Base-by-base conservation (phyloP, 1,140 invertebrate genomes). In the Daktulosphaira vitifoliae region DNA sequence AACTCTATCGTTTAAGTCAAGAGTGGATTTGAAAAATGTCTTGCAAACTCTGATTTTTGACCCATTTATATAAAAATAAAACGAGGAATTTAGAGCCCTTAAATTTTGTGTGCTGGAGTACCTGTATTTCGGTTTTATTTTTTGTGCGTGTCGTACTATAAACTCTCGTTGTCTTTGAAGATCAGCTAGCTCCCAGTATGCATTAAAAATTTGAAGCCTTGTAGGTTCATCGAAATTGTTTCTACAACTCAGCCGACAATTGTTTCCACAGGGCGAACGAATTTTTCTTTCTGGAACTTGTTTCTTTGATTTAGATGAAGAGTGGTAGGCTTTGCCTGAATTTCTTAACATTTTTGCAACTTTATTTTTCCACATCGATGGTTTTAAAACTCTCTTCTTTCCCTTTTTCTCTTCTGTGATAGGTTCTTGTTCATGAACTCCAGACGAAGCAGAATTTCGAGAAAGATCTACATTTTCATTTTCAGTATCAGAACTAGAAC, bases 381-480 rank as follows among this genome's bases (percentile, higher is more conserved):
- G 48, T 49, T 49, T 49, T 49, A 20, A 23, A 7, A 25, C 5
- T 8, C 48, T 49, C 15, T 49, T 49, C 9, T 25, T 49, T n/a
- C 22, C 48, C 13, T 18, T 51, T 51, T 51, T 51, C 2, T 33
- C 25, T 51, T 51, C 25, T 33, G 38, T 42, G 38, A 42, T 42
- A 42, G 25, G 3, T 16, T 51, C 49, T 51, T 51, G 49, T 18
- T 51, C 49, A 33, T 18, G 25, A 51, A 51, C n/a, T 51, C 1
- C 25, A 11, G 49, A 33, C 6, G 18, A 29, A 9, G 49, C n/a
- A 51, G n/a, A 16, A 13, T 51, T 51, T 51, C 33, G 49, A 51
- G 25, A 51, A 51, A 51, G n/a, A 51, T 51, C 49, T 51, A 33
- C 25, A 33, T 51, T 51, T 51, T 18, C 25, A 51, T 51, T 16